Base-by-base conservation (phyloP, 53 echinoderm and acorn worm species). In the Temnopleurus reevesii region DNA sequence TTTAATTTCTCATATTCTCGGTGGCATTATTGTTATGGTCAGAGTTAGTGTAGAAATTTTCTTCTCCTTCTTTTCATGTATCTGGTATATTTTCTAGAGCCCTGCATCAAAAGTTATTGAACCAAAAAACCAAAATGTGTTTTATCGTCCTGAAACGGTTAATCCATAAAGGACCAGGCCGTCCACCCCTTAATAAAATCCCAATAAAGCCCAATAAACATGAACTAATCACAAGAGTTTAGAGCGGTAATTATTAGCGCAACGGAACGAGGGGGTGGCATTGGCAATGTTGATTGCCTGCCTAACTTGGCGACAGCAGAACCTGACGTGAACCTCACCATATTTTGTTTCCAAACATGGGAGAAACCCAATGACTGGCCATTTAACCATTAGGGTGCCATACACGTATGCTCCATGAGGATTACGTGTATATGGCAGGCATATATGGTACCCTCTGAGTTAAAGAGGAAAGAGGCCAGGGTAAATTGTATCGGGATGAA, bases 341-440 rank as follows among this genome's bases (percentile, higher is more conserved):
- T 87, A 87, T 87, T 87, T 87, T 66, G 66, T 87, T 87, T 49
- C 88, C 23, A 87, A 87, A 87, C 71, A 87, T 4, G 53, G n/a
- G 46, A 28, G 79, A 46, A 49, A 71, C 43, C 45, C 17, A 35
- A 87, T 51, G 88, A 49, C 46, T 87, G 15, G 71, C 47, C 25
- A 43, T 59, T 85, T 31, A n/a, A 53, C 9, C 9, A 53, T 17
- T 12, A 53, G 53, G 53, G 17, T n/a, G n/a, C n/a, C n/a, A n/a
- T n/a, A n/a, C n/a, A n/a, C n/a, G n/a, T n/a, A n/a, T n/a, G n/a
- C n/a, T n/a, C n/a, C n/a, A n/a, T n/a, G n/a, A n/a, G n/a, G n/a
- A n/a, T n/a, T n/a, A n/a, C n/a, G n/a, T n/a, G n/a, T n/a, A n/a
- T n/a, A n/a, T n/a, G n/a, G n/a, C n/a, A n/a, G n/a, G n/a, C n/a